Conservation (phyloP, 2,113 vertebrate genomes). For the Cairina moschata region DNA sequence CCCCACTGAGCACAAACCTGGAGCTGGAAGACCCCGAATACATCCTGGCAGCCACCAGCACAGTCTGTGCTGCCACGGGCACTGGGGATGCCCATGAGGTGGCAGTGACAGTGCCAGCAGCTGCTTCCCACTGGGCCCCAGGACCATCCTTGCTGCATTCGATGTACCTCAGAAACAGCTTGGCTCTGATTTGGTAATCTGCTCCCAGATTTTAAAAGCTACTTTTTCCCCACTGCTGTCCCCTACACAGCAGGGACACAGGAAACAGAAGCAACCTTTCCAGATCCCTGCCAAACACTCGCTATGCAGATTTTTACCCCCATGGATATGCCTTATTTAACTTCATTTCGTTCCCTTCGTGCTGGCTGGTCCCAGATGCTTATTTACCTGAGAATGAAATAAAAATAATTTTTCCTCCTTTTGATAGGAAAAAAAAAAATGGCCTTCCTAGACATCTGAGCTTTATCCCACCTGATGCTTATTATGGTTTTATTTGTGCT, state of each 20-base stretch:
- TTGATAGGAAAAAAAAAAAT: neutral
- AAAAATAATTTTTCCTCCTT: neutral
- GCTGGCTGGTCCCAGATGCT: neutral
- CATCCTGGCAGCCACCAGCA: neutral
- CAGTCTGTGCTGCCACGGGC: neutral
- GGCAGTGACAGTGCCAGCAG: neutral
- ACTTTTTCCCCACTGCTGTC: neutral
- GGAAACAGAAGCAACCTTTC: neutral
- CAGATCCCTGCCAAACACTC: too few relatives aligned
- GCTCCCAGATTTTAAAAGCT: neutral
- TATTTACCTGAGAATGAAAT: neutral
- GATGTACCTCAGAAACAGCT: neutral
- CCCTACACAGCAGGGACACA: neutral
- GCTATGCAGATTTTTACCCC: neutral
- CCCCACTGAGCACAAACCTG: neutral
- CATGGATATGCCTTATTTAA: neutral
- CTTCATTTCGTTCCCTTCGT: neutral
- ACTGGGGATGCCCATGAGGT: neutral
- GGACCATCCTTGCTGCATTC: neutral
- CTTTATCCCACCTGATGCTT: neutral
- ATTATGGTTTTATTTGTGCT: neutral
- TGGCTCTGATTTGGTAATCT: neutral
- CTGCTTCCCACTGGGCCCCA: neutral
- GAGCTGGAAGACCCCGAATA: neutral
- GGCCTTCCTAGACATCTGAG: neutral